These are phyloP conservation scores for Diuraphis noxia DNA, from an alignment of 1,140 invertebrate genomes.

Conservation along the genomic window DNA sequence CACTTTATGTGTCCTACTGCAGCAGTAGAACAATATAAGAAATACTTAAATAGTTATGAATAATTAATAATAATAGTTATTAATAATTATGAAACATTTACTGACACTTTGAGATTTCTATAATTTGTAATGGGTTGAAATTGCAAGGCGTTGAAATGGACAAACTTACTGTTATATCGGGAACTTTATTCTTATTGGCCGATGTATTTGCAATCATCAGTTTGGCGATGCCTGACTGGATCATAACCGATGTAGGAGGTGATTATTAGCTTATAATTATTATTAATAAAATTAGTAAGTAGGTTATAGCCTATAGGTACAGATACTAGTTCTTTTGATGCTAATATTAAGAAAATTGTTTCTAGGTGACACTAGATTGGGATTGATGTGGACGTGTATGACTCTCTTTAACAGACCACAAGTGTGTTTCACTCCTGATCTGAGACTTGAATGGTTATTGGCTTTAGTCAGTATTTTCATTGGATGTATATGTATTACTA, in stretches of 20 bases:
- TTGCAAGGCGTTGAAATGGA: slow-evolving; percentile 71
- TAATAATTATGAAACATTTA: neutral
- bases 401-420: slow-evolving; percentile 86
- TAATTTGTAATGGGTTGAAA: neutral
- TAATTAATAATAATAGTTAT: too few species aligned
- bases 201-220: slow-evolving; percentile 93
- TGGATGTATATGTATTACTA: slow-evolving; percentile 90
- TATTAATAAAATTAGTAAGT: neutral
- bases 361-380: slow-evolving; percentile 82
- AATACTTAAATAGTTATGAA: neutral
- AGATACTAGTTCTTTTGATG: neutral
- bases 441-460: slow-evolving; percentile 88
- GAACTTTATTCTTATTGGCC: slow-evolving; percentile 86
- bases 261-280: slow-evolving; percentile 56
- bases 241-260: slow-evolving; percentile 92
- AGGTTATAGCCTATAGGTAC: too few species aligned
- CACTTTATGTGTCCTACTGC: neutral
- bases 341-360: slow-evolving; percentile 50
- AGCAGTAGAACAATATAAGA: neutral
- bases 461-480: slow-evolving; percentile 89
- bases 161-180: slow-evolving; percentile 88
- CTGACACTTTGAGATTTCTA: neutral
- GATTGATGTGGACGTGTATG: slow-evolving; percentile 92
- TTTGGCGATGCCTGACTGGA: slow-evolving; percentile 93
- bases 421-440: slow-evolving; percentile 82